Base-by-base conservation (phyloP, 2,797 vertebrate genomes). In the Gobionotothen gibberifrons region DNA sequence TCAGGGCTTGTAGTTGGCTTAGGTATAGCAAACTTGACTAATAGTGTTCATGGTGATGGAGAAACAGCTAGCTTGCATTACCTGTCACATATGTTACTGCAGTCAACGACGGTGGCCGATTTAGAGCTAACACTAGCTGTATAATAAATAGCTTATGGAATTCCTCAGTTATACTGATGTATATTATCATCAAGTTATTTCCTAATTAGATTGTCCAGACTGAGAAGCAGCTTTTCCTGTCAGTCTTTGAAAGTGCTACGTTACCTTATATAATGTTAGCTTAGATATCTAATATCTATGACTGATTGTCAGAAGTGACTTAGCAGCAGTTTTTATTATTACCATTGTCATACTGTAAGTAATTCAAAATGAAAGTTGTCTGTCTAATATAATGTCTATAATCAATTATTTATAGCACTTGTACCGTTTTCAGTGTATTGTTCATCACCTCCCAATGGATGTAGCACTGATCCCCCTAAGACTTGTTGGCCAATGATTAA, bases 271-370 rank as follows among this genome's bases (percentile, higher is more conserved):
- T 36, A 36, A 9, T 9, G 8, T 36, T 36, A 36, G 32, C 32
- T 36, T 36, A 49, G 10, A 49, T 46, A 14, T 53, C 19, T 47
- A 13, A 48, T 60, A 61, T 42, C 5, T n/a, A 43, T 0, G 1
- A 9, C 36, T 63, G 39, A 40, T 32, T 43, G 43, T 70, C 26
- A 67, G 52, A 52, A 14, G 9, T 13, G 52, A 55, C 51, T 21
- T 26, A 16, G 5, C 47, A 57, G 22, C 43, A 57, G 19, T 40
- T 69, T 49, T 15, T 43, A 52, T 19, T n/a, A 59, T 29, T n/a
- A n/a, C 32, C 46, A 39, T 10, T 19, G 17, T 39, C 9, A 19
- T 21, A 21, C 21, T 21, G 21, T 21, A 8, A 42, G 39, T 58
- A 42, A 19, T 14, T 57, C 21, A 2, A 42, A 42, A 58, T 21